phyloP scores from a whole-genome alignment of 2,797 vertebrate genomes.

The Sitta carolinensis region DNA sequence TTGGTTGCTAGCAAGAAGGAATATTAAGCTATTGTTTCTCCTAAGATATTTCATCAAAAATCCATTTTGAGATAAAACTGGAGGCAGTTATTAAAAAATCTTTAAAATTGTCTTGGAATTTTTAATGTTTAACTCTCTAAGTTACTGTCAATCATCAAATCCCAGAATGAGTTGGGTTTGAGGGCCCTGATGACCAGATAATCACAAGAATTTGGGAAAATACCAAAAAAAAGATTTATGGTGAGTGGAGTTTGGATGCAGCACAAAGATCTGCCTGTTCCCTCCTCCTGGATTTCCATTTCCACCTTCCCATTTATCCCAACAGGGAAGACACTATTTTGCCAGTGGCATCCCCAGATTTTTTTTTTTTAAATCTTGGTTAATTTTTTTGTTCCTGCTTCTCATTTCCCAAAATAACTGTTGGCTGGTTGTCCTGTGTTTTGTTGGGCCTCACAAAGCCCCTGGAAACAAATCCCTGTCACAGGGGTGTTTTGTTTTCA shows the following conservation, averaged over 20 bases:
- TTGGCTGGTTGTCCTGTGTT: background rate
- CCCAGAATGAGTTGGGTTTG: background rate
- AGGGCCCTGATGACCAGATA: background rate
- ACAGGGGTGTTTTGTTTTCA: background rate
- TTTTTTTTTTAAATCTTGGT: background rate
- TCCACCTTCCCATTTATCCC: background rate
- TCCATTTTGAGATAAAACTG: background rate
- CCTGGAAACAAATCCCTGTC: background rate
- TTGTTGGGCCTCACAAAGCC: background rate
- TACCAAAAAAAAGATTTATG: fast-evolving
- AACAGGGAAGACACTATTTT: background rate
- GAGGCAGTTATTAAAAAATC: background rate
- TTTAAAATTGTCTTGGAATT: background rate
- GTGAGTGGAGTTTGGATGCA: background rate
- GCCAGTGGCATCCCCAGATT: background rate
- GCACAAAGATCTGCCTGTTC: background rate
- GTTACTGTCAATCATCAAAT: background rate
- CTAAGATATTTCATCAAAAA: conserved; percentile 24
- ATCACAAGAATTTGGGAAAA: background rate
- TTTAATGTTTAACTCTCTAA: background rate
- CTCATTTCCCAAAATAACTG: background rate
- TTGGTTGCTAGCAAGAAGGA: background rate
- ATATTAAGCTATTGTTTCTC: background rate
- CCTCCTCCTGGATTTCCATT: background rate
- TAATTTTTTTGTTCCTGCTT: background rate